Evolutionary conservation across 2,113 vertebrate genomes (phyloP).

Genomic region (Pelusios castaneus): DNA sequence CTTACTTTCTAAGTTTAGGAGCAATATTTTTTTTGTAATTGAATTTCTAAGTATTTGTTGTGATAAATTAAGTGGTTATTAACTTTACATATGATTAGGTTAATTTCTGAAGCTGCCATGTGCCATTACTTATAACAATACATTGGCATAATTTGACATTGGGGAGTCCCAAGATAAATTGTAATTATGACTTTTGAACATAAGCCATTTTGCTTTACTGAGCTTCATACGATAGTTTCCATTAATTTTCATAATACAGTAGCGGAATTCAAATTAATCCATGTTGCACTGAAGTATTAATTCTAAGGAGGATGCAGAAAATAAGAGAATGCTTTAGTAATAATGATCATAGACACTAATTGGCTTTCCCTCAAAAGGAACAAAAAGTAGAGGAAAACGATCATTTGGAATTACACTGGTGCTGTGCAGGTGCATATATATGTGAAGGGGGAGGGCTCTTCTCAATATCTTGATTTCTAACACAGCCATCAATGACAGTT

Average conservation of each 20-base stretch:
- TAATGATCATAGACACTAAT: background rate
- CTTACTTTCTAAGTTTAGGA: background rate
- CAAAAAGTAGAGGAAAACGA: background rate
- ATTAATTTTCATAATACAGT: background rate
- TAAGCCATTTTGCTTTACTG: background rate
- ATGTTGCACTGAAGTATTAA: background rate
- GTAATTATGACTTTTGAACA: background rate
- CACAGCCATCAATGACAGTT: background rate
- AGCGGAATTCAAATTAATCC: background rate
- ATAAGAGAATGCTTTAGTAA: background rate
- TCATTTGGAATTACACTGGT: accelerated
- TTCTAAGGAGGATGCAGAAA: background rate
- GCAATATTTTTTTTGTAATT: background rate
- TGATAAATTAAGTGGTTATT: background rate
- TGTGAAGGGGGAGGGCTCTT: background rate
- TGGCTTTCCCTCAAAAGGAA: background rate
- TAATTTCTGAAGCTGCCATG: background rate
- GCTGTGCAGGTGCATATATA: accelerated
- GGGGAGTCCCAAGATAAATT: background rate
- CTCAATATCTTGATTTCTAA: background rate
- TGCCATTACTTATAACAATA: background rate
- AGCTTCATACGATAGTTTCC: background rate
- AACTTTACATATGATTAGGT: background rate
- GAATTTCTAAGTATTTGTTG: background rate
- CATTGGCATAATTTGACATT: background rate